A percentile compares a stretch with the other conserved stretches of the same genome.
phyloP scores from a whole-genome alignment of 2,113 vertebrate genomes.

The Narcine bancroftii region DNA sequence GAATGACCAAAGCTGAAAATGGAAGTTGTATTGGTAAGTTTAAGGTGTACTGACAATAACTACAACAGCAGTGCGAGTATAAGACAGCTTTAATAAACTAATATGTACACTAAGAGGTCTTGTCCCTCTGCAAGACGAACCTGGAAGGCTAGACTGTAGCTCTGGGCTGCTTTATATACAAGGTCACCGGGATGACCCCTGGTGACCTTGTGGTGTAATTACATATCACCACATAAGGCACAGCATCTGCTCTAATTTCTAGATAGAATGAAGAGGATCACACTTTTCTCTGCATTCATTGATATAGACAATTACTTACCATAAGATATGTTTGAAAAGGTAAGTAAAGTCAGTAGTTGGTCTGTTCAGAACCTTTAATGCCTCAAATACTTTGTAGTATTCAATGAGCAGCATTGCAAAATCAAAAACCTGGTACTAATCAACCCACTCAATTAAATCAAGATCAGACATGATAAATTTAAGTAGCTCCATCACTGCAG shows the following conservation, averaged over 20 bases:
- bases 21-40: constrained; percentile 82
- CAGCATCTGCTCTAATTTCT: too few species aligned
- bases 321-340: not conserved
- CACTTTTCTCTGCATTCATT: too few species aligned
- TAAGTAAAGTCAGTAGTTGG: not conserved
- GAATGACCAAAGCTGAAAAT: constrained; percentile 83
- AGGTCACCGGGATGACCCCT: too few species aligned
- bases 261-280: not conserved
- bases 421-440: not conserved
- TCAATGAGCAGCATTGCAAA: not conserved
- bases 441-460: not conserved
- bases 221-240: too few species aligned
- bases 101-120: too few species aligned
- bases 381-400: not conserved
- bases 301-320: not conserved
- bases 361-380: not conserved
- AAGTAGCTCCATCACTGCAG: not conserved
- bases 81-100: too few species aligned
- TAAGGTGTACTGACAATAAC: too few species aligned
- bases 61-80: too few species aligned
- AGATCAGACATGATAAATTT: not conserved
- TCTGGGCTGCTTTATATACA: too few species aligned
- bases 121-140: too few species aligned
- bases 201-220: too few species aligned
- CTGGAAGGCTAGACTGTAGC: too few species aligned